A percentile compares a stretch with the other conserved stretches of the same genome.
These are phyloP conservation scores for Diceros bicornis DNA, from an alignment of 2,797 vertebrate genomes.

Conservation along the genomic window DNA sequence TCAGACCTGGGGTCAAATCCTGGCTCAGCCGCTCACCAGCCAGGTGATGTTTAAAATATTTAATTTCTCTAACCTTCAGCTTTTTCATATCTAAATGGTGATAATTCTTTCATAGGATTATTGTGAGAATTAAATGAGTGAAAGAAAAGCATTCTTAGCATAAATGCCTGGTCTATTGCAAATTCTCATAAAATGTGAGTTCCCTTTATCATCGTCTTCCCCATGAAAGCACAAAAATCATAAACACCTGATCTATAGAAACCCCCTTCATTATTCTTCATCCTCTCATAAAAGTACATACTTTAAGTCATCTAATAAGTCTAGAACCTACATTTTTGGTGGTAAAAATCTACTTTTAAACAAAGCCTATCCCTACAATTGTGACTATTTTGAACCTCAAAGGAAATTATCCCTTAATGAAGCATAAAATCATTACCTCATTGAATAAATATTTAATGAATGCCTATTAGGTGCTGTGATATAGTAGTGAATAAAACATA, in stretches of 20 bases:
- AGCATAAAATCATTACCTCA: not conserved
- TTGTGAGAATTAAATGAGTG: not conserved
- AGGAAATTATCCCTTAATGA: not conserved
- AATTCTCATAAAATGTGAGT: not conserved
- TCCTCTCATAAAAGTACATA: not conserved
- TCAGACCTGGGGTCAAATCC: not conserved
- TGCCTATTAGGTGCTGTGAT: not conserved
- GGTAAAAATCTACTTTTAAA: slow-evolving; percentile 8
- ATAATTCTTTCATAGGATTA: not conserved
- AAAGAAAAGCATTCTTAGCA: not conserved
- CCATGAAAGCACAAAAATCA: not conserved
- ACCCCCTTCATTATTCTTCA: not conserved
- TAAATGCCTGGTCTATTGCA: not conserved
- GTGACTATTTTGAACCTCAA: not conserved
- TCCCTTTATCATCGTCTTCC: slow-evolving; percentile 27
- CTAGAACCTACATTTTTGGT: not conserved
- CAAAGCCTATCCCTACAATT: not conserved
- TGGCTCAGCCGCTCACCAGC: not conserved
- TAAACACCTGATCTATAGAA: slow-evolving; percentile 1
- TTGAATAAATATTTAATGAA: slow-evolving; percentile 33
- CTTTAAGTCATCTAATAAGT: slow-evolving; percentile 49
- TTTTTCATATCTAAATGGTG: not conserved
- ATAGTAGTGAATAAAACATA: not conserved
- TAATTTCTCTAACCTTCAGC: not conserved
- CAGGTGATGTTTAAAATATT: not conserved